Conservation (phyloP, 2,797 vertebrate genomes). For the Saxicola maurus region DNA sequence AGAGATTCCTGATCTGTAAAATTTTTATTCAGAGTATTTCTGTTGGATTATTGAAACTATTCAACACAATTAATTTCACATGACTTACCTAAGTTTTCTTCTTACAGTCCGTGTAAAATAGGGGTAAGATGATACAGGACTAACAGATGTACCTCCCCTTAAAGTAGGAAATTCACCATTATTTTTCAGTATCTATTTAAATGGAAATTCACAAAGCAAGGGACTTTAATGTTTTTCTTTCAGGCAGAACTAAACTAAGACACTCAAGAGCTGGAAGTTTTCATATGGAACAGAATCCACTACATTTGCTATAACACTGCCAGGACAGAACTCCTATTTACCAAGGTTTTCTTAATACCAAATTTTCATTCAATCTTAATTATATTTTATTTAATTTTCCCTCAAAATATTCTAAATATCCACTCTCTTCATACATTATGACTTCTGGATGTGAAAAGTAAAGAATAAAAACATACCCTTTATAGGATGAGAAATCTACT, state of each 20-base stretch:
- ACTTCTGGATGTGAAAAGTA: background rate
- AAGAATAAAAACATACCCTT: background rate
- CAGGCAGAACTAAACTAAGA: background rate
- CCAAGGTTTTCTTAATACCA: background rate
- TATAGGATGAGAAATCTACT: background rate
- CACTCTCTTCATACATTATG: background rate
- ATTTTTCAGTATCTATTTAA: background rate
- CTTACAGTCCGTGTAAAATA: slow-evolving; percentile 43
- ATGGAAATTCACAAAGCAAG: background rate
- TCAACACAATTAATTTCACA: background rate
- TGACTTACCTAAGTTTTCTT: slow-evolving; percentile 67
- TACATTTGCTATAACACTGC: background rate
- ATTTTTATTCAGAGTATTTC: background rate
- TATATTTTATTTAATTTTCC: background rate
- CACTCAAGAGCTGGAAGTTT: background rate
- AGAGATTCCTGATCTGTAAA: background rate
- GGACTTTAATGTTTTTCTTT: background rate
- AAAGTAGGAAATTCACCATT: slow-evolving; percentile 22
- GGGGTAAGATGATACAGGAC: slow-evolving; percentile 25
- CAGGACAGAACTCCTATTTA: background rate
- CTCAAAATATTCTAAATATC: background rate
- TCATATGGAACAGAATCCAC: background rate
- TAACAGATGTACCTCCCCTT: slow-evolving; percentile 34
- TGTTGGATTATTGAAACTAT: background rate
- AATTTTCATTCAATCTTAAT: background rate